These are phyloP conservation scores for Drosophila bunnanda DNA, from an alignment of 2,888 invertebrate species.

Conservation along the genomic window DNA sequence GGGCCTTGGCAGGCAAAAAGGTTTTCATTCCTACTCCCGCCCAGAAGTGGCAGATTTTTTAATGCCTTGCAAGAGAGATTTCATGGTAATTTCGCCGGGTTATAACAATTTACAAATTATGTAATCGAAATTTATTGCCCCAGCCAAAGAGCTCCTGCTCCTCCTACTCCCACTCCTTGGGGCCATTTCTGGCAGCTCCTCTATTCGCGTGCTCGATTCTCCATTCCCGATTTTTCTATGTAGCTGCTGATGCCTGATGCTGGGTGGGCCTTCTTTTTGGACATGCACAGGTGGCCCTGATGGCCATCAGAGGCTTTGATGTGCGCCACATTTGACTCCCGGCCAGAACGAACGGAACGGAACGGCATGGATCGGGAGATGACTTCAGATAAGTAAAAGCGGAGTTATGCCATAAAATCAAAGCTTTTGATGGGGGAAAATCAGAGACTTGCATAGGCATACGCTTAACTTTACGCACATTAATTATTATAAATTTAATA, in stretches of 20 bases:
- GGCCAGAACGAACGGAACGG: conserved; percentile 32
- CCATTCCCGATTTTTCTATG: conserved; percentile 2
- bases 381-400: conserved; percentile 4
- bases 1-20: conserved; percentile 1
- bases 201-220: conserved; percentile 17
- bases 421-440: conserved; percentile 4
- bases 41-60: conserved; percentile 77
- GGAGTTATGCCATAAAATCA: background rate
- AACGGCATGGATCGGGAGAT: conserved; percentile 11
- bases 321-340: conserved; percentile 49
- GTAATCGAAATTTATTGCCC: conserved; percentile 81
- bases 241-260: background rate
- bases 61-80: conserved; percentile 78
- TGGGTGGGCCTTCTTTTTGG: conserved; percentile 54
- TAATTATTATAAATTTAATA: background rate
- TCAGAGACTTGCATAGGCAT: background rate
- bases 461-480: background rate
- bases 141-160: conserved; percentile 29
- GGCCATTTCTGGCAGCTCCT: conserved; percentile 46
- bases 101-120: conserved; percentile 83
- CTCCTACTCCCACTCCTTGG: conserved; percentile 22
- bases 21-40: conserved; percentile 13
- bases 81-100: conserved; percentile 79
- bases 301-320: conserved; percentile 57
- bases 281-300: conserved; percentile 71